Evolutionary conservation across 2,888 invertebrate species (phyloP).

Genomic region (Drosophila demipolita): DNA sequence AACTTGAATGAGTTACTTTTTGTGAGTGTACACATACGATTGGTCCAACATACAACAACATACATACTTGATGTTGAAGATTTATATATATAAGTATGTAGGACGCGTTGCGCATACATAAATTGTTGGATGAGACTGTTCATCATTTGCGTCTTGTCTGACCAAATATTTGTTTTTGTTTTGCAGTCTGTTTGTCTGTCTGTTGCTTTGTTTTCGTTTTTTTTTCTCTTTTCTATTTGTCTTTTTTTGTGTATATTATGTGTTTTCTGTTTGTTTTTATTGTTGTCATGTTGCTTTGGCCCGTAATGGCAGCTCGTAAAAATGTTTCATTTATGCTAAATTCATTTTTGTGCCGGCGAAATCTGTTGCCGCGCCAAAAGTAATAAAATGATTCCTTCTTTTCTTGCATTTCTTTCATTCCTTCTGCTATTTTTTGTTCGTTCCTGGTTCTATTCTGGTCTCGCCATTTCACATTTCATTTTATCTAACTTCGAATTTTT

Average conservation of each 20-base stretch:
- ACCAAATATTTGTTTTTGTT: conserved; percentile 55
- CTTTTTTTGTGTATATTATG: conserved; percentile 44
- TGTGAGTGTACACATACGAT: conserved; percentile 21
- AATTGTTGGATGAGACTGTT: conserved; percentile 54
- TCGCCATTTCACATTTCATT: conserved; percentile 27
- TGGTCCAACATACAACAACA: not conserved
- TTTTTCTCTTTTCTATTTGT: conserved; percentile 28
- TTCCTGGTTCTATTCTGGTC: conserved; percentile 26
- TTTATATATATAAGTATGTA: conserved; percentile 29
- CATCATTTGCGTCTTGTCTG: conserved; percentile 64
- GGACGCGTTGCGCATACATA: conserved; percentile 67
- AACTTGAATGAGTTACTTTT: not conserved
- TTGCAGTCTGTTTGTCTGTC: conserved; percentile 45
- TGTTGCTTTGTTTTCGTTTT: conserved; percentile 42
- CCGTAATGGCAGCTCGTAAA: conserved; percentile 79
- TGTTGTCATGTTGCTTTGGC: conserved; percentile 63
- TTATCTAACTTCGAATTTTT: conserved; percentile 37
- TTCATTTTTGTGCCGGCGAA: conserved; percentile 74
- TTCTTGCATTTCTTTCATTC: conserved; percentile 39
- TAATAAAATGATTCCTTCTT: conserved; percentile 72
- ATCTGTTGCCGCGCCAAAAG: conserved; percentile 77
- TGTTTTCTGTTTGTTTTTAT: conserved; percentile 54
- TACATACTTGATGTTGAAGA: conserved; percentile 21
- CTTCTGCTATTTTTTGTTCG: conserved; percentile 6
- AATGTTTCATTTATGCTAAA: conserved; percentile 81